These are phyloP conservation scores for Lasius platythorax DNA, from an alignment of 2,888 invertebrate genomes.

Conservation along the genomic window DNA sequence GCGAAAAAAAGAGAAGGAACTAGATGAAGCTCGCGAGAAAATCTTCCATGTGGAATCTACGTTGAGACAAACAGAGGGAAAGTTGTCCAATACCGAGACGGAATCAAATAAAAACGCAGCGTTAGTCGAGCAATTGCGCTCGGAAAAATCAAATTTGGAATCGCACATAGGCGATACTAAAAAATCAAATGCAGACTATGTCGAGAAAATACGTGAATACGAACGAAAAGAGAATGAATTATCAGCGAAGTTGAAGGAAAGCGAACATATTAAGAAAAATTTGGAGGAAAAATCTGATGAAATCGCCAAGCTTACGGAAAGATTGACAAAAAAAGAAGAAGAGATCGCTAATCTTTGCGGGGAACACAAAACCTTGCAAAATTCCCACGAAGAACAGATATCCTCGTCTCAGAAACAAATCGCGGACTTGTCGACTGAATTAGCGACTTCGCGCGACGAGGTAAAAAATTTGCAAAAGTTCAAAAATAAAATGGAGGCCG, in stretches of 20 bases:
- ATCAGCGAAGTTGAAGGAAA: conserved; percentile 59
- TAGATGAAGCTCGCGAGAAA: conserved; percentile 79
- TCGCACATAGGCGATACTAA: conserved; percentile 71
- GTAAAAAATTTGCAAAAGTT: conserved; percentile 70
- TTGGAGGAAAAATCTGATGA: conserved; percentile 86
- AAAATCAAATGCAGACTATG: conserved; percentile 68
- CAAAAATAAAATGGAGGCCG: conserved; percentile 72
- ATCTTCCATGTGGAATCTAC: conserved; percentile 76
- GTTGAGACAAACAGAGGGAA: conserved; percentile 73
- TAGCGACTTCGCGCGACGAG: conserved; percentile 74
- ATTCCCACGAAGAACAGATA: conserved; percentile 77
- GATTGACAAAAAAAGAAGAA: conserved; percentile 73
- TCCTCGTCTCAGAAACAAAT: conserved; percentile 69
- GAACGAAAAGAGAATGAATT: conserved; percentile 73
- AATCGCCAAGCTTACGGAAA: conserved; percentile 78
- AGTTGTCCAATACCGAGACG: conserved; percentile 67
- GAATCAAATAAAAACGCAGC: conserved; percentile 72
- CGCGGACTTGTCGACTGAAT: conserved; percentile 73
- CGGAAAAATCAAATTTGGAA: conserved; percentile 72
- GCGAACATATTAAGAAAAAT: conserved; percentile 86
- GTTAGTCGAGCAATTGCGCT: conserved; percentile 68
- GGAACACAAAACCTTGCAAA: conserved; percentile 81
- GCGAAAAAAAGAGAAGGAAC: conserved; percentile 82
- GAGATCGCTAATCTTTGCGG: conserved; percentile 64
- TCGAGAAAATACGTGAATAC: conserved; percentile 61